Base-by-base conservation (phyloP, 2,888 invertebrate genomes). In the Atrina japonica region DNA sequence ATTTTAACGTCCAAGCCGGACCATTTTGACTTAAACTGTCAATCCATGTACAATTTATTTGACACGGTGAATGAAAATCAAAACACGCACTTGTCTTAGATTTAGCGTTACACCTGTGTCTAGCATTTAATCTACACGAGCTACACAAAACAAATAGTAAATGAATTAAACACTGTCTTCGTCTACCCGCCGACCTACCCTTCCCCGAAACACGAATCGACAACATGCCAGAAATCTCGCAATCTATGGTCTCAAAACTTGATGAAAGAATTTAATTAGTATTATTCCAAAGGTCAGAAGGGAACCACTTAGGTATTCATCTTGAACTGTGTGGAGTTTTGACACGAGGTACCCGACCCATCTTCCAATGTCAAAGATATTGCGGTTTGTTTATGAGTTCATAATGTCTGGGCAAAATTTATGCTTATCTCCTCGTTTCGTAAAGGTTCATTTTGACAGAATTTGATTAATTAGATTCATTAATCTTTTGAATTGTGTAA, bases 131-230 rank as follows among this genome's bases (percentile, higher is more conserved):
- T 67, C 67, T 30, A 63, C 71, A 72, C 71, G 71, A 72, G 67
- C 71, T 61, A 72, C 71, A 58, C 47, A 63, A 72, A 72, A 67
- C 66, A 66, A 71, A 71, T 71, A 71, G 41, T 50, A 21, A n/a
- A 25, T 35, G 50, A 41, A 50, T 68, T 49, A 45, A 40, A 30
- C 59, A 41, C 29, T 47, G 49, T 47, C 23, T 49, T 61, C 29
- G 61, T 29, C 58, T 40, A 23, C 43, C 66, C 30, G 47, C 27
- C 61, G 30, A 61, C 61, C 61, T 47, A 21, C 61, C 61, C 30
- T 49, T 49, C 30, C 35, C 30, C 47, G 27, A 56, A 56, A 49
- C 61, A 61, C 61, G 61, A 61, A 61, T 29, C 61, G 18, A 18
- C 23, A 25, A 27, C 25, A 59, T 49, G 30, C 49, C 49, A 35